These are phyloP conservation scores for Psylliodes chrysocephalus DNA, from an alignment of 2,888 invertebrate species.

Conservation along the genomic window DNA sequence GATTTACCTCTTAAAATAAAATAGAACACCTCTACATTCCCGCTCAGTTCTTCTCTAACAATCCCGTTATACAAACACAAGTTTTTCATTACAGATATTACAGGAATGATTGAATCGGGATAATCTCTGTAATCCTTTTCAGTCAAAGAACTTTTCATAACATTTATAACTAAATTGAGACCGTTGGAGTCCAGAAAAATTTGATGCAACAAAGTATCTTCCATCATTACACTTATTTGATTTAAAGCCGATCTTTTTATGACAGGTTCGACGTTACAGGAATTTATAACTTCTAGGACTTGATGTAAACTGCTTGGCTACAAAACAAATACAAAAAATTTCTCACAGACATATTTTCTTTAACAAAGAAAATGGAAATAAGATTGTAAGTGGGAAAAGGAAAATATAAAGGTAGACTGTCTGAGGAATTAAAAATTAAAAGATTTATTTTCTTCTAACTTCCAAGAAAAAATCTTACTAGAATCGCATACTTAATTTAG, in stretches of 20 bases:
- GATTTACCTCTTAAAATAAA: constrained; percentile 65
- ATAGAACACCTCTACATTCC: constrained; percentile 63
- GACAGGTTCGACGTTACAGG: constrained; percentile 69
- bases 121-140: constrained; percentile 66
- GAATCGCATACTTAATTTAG: no score
- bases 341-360: no score
- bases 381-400: no score
- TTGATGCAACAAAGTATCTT: constrained; percentile 71
- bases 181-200: constrained; percentile 71
- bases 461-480: no score
- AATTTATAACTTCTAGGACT: constrained; percentile 62
- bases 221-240: constrained; percentile 74
- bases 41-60: constrained; percentile 69
- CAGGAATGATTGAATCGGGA: constrained; percentile 67
- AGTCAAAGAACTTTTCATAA: constrained; percentile 63
- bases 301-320: constrained; percentile 66
- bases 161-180: constrained; percentile 65
- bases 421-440: neutral
- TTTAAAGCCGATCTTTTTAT: constrained; percentile 74
- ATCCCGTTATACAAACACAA: constrained; percentile 67
- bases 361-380: no score
- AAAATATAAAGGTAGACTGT: neutral
- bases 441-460: no score
- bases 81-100: constrained; percentile 65
- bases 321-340: no score